A percentile compares a stretch with the other conserved stretches of the same genome.
Conservation (phyloP, 2,888 invertebrate species). For the Limnephilus auricula region DNA sequence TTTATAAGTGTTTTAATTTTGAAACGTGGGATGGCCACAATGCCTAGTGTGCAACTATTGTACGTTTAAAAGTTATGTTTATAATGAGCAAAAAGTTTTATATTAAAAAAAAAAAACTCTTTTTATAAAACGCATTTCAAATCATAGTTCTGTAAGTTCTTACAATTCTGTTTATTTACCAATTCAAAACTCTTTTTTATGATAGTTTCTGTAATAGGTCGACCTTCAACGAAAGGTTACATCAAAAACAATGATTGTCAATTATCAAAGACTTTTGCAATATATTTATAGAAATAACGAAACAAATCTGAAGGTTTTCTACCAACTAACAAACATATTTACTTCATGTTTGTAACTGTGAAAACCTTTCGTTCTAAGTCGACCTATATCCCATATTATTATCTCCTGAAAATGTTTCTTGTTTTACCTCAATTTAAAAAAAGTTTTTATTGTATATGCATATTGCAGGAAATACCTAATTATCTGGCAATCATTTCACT, state of each 20-base stretch:
- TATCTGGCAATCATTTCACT: neutral
- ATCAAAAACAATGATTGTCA: neutral
- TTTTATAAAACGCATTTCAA: neutral
- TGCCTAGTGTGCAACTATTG: neutral
- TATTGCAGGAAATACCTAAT: neutral
- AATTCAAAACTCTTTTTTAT: neutral
- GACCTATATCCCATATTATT: neutral
- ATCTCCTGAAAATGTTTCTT: neutral
- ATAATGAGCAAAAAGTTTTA: neutral
- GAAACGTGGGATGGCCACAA: neutral
- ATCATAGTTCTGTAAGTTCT: neutral
- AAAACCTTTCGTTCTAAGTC: neutral
- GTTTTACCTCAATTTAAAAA: neutral
- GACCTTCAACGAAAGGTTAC: neutral
- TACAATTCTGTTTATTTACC: neutral
- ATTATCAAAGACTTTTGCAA: neutral
- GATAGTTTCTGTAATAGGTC: neutral
- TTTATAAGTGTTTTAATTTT: neutral
- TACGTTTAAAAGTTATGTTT: neutral
- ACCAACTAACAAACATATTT: neutral
- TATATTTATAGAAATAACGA: neutral
- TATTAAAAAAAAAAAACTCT: neutral
- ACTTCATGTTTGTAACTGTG: neutral
- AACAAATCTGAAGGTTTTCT: neutral
- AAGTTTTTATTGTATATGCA: neutral